A percentile compares a stretch with the other conserved stretches of the same genome.
These are phyloP conservation scores for Synergus japonicus DNA, from an alignment of 2,888 invertebrate species.

Conservation along the genomic window DNA sequence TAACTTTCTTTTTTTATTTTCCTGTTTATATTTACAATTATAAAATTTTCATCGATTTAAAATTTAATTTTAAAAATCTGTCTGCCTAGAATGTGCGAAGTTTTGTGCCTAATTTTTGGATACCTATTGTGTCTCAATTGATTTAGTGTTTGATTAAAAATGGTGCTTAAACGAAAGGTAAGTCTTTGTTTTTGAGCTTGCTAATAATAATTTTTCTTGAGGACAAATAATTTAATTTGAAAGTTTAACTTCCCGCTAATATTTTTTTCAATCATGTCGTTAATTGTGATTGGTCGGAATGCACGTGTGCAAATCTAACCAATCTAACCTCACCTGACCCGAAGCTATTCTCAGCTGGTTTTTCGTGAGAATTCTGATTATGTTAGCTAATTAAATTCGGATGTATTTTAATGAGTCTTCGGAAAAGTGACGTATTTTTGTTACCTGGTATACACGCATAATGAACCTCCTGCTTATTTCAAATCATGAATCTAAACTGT, in stretches of 20 bases:
- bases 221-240: neutral
- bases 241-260: neutral
- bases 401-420: constrained; percentile 28
- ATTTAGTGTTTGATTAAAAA: neutral
- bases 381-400: constrained; percentile 19
- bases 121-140: constrained; percentile 3
- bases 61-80: neutral
- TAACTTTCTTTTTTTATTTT: neutral
- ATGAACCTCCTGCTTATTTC: neutral
- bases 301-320: constrained; percentile 16
- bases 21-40: neutral
- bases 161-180: constrained; percentile 36
- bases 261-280: neutral
- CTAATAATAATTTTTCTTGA: neutral
- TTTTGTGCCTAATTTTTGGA: constrained; percentile 21
- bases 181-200: neutral
- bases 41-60: neutral
- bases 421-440: constrained; percentile 9
- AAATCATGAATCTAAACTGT: constrained; percentile 12
- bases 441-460: constrained; percentile 9
- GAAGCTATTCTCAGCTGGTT: constrained; percentile 28
- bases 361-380: neutral
- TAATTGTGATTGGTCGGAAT: neutral
- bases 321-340: constrained; percentile 48
- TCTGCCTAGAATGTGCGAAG: constrained; percentile 14